These are phyloP conservation scores for Coptodon rendalli DNA, from an alignment of 2,113 vertebrate genomes.

Conservation along the genomic window DNA sequence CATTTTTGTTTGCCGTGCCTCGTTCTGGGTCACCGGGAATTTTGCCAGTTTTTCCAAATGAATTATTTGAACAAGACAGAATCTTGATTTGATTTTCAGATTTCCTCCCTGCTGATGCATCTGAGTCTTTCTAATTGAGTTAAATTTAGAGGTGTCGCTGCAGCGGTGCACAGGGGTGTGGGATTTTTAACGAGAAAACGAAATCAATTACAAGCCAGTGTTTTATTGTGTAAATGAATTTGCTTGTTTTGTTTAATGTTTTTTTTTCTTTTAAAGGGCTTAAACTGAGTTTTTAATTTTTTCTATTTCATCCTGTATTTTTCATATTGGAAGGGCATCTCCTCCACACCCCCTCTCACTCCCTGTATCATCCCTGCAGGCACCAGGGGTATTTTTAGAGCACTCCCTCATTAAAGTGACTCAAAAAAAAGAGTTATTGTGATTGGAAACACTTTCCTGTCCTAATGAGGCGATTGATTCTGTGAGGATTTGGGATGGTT, in stretches of 20 bases:
- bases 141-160: neutral
- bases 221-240: neutral
- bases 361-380: neutral
- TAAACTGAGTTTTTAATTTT: neutral
- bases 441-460: constrained; percentile 13
- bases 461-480: constrained; percentile 31
- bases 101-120: neutral
- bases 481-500: constrained; percentile 17
- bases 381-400: constrained; percentile 35
- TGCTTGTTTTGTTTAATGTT: neutral
- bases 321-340: neutral
- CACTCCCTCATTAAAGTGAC: neutral
- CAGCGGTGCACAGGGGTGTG: neutral
- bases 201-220: neutral
- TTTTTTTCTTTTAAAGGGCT: neutral
- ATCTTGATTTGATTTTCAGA: neutral
- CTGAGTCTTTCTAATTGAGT: neutral
- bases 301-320: neutral
- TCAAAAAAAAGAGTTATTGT: neutral
- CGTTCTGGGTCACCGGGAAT: neutral
- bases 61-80: neutral
- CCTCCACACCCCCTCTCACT: neutral
- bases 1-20: neutral
- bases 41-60: neutral
- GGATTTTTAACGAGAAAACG: neutral